These are phyloP conservation scores for Leptopilina myrica DNA, from an alignment of 2,888 invertebrate species.

Conservation along the genomic window DNA sequence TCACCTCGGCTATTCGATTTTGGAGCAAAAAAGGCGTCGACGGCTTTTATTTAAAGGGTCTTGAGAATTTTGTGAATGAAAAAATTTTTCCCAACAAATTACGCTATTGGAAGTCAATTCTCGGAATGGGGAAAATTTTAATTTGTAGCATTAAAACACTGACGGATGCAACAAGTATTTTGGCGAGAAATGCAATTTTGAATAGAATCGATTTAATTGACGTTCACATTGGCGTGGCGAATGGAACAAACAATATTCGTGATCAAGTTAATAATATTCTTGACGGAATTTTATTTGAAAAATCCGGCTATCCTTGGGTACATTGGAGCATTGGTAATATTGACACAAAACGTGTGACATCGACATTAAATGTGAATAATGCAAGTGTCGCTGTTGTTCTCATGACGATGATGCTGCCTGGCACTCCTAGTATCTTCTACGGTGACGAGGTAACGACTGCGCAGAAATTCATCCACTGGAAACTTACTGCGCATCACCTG, in stretches of 20 bases:
- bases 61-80: slow-evolving; percentile 83
- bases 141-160: slow-evolving; percentile 82
- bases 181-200: slow-evolving; percentile 80
- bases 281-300: slow-evolving; percentile 80
- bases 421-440: slow-evolving; percentile 91
- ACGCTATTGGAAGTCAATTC: slow-evolving; percentile 83
- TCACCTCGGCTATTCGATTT: slow-evolving; percentile 81
- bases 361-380: slow-evolving; percentile 78
- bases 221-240: slow-evolving; percentile 80
- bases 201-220: slow-evolving; percentile 85
- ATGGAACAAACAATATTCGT: slow-evolving; percentile 80
- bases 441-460: slow-evolving; percentile 88
- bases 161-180: slow-evolving; percentile 75
- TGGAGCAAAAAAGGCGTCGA: slow-evolving; percentile 90
- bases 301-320: slow-evolving; percentile 85
- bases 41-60: slow-evolving; percentile 92
- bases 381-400: slow-evolving; percentile 84
- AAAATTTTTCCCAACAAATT: slow-evolving; percentile 80
- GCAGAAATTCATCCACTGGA: not conserved
- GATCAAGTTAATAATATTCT: slow-evolving; percentile 80
- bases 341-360: slow-evolving; percentile 80
- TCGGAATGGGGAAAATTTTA: slow-evolving; percentile 82
- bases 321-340: slow-evolving; percentile 88
- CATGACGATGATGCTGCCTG: slow-evolving; percentile 90
- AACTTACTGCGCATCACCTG: too few relatives aligned